Evolutionary conservation across 2,797 vertebrate genomes (phyloP).

Genomic region (Clarias pachynema): DNA sequence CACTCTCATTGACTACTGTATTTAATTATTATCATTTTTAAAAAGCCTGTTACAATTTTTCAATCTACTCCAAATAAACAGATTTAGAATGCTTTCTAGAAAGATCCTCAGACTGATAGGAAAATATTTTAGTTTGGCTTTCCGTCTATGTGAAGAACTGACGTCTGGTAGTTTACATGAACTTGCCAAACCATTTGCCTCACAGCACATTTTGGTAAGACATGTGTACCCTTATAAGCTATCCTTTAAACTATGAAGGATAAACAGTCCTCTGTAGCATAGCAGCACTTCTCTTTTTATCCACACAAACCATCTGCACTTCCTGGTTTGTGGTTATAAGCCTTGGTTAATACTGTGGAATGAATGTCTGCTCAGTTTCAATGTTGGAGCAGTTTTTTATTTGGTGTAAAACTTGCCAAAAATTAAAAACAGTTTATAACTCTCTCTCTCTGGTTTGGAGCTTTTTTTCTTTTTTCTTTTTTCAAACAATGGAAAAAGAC

Average conservation of each 20-base stretch:
- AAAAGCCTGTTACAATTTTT: background rate
- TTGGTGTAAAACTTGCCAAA: conserved; percentile 34
- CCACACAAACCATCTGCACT: conserved; percentile 21
- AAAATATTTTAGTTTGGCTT: conserved; percentile 18
- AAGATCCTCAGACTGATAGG: background rate
- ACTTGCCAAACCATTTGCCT: conserved; percentile 34
- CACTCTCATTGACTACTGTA: background rate
- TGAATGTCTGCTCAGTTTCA: conserved; percentile 37
- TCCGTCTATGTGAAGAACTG: background rate
- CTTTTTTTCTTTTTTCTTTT: background rate
- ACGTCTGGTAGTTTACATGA: background rate
- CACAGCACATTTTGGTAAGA: conserved; percentile 41
- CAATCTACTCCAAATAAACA: background rate
- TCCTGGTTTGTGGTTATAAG: conserved; percentile 30
- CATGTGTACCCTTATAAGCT: conserved; percentile 8
- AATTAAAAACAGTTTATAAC: conserved; percentile 4
- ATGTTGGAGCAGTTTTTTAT: background rate
- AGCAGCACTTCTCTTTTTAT: conserved; percentile 6
- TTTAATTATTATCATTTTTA: background rate
- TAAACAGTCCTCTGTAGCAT: conserved; percentile 31
- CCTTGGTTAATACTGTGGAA: conserved; percentile 32
- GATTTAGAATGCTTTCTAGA: background rate
- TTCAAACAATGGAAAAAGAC: background rate
- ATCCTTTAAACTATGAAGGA: conserved; percentile 30
- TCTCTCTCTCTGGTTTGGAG: background rate